Evolutionary conservation across 1,140 invertebrate genomes (phyloP), one percentile per base, ranked within the genome.

Genomic region (Drosophila pseudoobscura): DNA sequence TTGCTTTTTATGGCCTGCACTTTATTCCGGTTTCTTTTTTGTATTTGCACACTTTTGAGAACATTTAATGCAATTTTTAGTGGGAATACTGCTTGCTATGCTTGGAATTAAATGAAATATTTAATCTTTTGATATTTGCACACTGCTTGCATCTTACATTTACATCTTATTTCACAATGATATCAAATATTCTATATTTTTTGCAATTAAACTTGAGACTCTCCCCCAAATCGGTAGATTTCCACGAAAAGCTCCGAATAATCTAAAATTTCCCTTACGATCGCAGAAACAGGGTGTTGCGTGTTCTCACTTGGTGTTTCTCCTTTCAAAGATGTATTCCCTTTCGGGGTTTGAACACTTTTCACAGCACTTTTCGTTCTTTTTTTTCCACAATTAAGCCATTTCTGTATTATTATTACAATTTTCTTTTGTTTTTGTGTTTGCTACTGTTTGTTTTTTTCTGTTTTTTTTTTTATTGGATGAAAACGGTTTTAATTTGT

Each of bases 401-500:
- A 56, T 47, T 54, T 51, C 22, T 6, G 56, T 45, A 24, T 63
- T 56, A 65, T 56, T 60, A 60, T 56, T 51, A 22, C 5, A 49
- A 15, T 43, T 31, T 55, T 4, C 26, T 22, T 41, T 24, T 45
- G 9, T 56, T 43, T 45, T 54, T 49, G 62, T 54, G 20, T 80
- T 65, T 71, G 52, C 59, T 80, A 39, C 11, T 13, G 11, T 39
- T 60, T 26, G 24, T 6, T 62, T 74, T 20, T 74, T 15, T 58
- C 53, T 17, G 22, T 51, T 39, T 70, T 55, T 51, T 39, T 70
- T 55, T 55, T 54, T 66, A 87, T 80, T 80, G 66, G 68, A 58
- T 60, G 51, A 69, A 80, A 79, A 77, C 69, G 57, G 50, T 75
- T 85, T 80, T 85, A 87, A 87, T 85, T 82, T 75, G 62, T 58